Conservation (phyloP, 2,797 vertebrate genomes). For the Limosa lapponica region DNA sequence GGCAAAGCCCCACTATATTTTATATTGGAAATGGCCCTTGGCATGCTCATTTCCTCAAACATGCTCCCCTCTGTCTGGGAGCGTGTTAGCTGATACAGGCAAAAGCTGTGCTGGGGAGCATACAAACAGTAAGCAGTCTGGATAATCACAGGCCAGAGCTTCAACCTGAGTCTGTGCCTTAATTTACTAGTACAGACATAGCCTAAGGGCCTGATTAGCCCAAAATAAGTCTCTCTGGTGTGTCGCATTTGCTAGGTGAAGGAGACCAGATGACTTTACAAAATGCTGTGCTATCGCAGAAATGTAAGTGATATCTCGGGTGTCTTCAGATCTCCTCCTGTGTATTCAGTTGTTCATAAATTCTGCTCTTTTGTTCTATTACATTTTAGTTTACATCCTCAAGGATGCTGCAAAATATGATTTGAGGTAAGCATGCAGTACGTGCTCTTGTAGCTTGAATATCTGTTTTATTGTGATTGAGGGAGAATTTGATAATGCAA, state of each 20-base stretch:
- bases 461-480: neutral
- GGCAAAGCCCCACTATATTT: neutral
- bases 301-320: rapidly evolving
- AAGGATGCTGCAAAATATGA: neutral
- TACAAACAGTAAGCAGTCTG: neutral
- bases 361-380: neutral
- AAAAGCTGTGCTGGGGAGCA: neutral
- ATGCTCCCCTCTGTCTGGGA: rapidly evolving
- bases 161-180: neutral
- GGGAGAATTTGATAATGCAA: neutral
- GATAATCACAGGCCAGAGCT: neutral
- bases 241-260: neutral
- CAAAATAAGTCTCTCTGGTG: neutral
- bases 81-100: neutral
- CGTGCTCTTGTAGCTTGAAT: neutral
- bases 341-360: neutral
- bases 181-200: constrained; percentile 19
- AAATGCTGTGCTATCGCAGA: neutral
- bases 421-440: neutral
- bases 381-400: neutral
- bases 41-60: neutral
- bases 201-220: constrained; percentile 28
- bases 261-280: constrained; percentile 6
- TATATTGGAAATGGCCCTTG: neutral
- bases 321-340: neutral